Evolutionary conservation across 2,797 vertebrate genomes (phyloP), one percentile per base, ranked within the genome.

Genomic region (Amniataba percoides): DNA sequence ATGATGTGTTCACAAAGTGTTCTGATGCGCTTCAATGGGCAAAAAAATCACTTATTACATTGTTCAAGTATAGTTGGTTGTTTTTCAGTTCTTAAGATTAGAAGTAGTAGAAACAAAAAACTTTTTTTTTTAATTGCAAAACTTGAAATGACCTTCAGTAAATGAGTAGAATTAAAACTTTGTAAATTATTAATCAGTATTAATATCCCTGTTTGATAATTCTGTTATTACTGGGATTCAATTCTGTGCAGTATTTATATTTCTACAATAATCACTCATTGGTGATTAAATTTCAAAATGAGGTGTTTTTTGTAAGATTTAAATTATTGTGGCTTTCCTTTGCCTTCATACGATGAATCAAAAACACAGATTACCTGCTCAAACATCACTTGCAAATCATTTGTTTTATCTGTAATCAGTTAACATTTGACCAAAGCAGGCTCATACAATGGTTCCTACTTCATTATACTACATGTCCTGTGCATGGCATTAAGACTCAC

Each of bases 401-500:
- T 40, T 42, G 15, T 74, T 58, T 70, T 2, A 42, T 52, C 8
- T 64, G 42, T 19, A 46, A 19, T 16, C 23, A 21, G 31, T 60
- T 55, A 55, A 31, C 19, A 55, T 71, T 48, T 51, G 7, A 55
- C 10, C 16, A 2, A 56, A 31, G 31, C 16, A n/a, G n/a, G 12
- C 15, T 55, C 43, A 64, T 7, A 45, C 3, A 52, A 25, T 2
- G 14, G 18, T 49, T 66, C 13, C 42, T 51, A 19, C 39, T 42
- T 57, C 34, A 56, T n/a, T 40, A 56, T 13, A 3, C 51, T 53
- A 23, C 14, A 23, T 40, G 11, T 2, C 23, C 51, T 61, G 25
- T 40, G 34, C 11, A n/a, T 51, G 40, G 48, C 16, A 55, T 40
- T 58, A 52, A 48, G 49, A n/a, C 39, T 79, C 60, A 66, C 62